phyloP scores from a whole-genome alignment of 2,888 invertebrate species.

The Chloroclystis v-ata region DNA sequence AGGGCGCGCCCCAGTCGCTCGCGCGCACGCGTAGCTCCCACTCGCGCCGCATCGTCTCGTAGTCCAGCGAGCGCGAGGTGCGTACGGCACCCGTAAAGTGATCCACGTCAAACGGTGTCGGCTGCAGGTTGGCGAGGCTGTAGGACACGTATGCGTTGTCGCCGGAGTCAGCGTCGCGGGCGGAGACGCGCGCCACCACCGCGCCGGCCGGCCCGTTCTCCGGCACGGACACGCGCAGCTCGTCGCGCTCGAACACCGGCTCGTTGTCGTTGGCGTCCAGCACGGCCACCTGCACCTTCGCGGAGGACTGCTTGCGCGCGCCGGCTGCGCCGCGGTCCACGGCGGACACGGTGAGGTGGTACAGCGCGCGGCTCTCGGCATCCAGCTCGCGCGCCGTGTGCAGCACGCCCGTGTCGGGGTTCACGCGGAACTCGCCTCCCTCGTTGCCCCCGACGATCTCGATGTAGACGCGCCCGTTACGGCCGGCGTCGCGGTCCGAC shows the following conservation, averaged over 20 bases:
- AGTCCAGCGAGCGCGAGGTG: constrained; percentile 90
- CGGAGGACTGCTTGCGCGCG: constrained; percentile 90
- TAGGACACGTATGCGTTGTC: constrained; percentile 98
- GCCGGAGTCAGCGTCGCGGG: constrained; percentile 93
- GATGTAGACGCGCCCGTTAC: constrained; percentile 89
- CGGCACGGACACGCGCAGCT: constrained; percentile 84
- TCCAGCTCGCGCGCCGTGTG: constrained; percentile 90
- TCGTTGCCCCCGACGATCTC: constrained; percentile 95
- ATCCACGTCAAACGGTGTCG: constrained; percentile 96
- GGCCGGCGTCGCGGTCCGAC: constrained; percentile 89
- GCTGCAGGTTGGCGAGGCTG: constrained; percentile 92
- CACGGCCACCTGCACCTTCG: constrained; percentile 92
- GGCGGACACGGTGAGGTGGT: constrained; percentile 92
- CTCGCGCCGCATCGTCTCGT: constrained; percentile 91
- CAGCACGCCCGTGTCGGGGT: constrained; percentile 92
- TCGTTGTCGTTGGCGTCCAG: constrained; percentile 96
- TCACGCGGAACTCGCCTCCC: constrained; percentile 90
- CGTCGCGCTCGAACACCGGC: constrained; percentile 87
- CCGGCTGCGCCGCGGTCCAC: constrained; percentile 92
- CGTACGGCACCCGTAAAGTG: constrained; percentile 94
- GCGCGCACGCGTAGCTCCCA: constrained; percentile 91
- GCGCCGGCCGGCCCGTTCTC: constrained; percentile 94
- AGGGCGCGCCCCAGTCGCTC: constrained; percentile 97
- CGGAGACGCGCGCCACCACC: constrained; percentile 89
- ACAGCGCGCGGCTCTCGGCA: constrained; percentile 89